Evolutionary conservation across 1,140 invertebrate genomes (phyloP), one percentile per base, ranked within the genome.

Genomic region (Pseudobourletiella spinata): DNA sequence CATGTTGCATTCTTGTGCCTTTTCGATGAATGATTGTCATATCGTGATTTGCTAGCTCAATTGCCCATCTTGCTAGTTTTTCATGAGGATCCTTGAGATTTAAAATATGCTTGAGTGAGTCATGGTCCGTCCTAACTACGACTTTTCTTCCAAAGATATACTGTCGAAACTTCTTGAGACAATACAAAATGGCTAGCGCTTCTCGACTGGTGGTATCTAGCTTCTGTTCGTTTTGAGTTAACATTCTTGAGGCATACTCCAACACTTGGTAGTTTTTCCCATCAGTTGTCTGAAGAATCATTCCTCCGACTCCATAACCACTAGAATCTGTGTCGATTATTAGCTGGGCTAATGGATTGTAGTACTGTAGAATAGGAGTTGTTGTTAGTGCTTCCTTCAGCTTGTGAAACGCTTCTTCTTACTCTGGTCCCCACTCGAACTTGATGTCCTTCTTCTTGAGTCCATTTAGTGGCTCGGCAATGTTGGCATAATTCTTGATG

Each of bases 151-250:
- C 76, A 60, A 74, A 76, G 1, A 76, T 16, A 66, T 74, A 77
- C 4, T 63, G 61, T 18, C 72, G 59, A 57, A 77, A 77, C 50
- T 74, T 66, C 42, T 72, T 62, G 50, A 73, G 61, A 1, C 71
- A 70, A 69, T 71, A 78, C 14, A 75, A 69, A 6, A 78, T 63
- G 1, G 72, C 73, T 15, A 76, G 57, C 15, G 67, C 70, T 69
- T 79, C 75, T 30, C 69, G 63, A 63, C 80, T 77, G n/a, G 72
- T 76, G 14, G 75, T 74, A 1, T 64, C 69, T 57, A 77, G 77
- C 8, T 72, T 72, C 24, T 43, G 50, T 66, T 79, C 73, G 1
- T 66, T 59, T 28, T 65, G 48, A 18, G 62, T 73, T 6, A 76
- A 59, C 0, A 68, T 73, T 51, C 72, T 46, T 28, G 71, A 74